A percentile compares a stretch with the other conserved stretches of the same genome.
phyloP scores from a whole-genome alignment of 1,140 invertebrate genomes.

The Ceratosolen solmsi region DNA sequence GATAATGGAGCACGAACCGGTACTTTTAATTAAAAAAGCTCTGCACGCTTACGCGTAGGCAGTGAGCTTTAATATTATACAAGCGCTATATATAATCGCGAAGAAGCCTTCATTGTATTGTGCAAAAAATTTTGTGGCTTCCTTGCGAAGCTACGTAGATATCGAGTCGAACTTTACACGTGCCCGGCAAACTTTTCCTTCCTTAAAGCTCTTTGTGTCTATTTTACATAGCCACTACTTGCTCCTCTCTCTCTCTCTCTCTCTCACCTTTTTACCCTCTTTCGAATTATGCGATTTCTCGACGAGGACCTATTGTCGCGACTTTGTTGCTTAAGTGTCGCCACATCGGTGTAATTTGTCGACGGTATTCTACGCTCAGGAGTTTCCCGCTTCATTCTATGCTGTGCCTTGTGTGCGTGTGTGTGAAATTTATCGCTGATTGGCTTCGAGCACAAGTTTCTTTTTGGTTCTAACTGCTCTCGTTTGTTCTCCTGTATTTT shows the following conservation, averaged over 20 bases:
- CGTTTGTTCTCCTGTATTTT: neutral
- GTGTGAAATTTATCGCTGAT: constrained; percentile 47
- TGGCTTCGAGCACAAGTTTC: constrained; percentile 33
- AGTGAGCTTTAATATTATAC: neutral
- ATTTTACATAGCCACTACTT: neutral
- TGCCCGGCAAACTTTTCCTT: constrained; percentile 51
- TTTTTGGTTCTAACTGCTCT: constrained; percentile 1
- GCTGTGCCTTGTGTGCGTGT: neutral
- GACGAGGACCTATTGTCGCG: neutral
- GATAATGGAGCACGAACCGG: constrained; percentile 59
- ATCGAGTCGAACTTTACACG: constrained; percentile 22
- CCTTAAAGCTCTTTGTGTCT: neutral
- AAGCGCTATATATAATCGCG: constrained; percentile 19
- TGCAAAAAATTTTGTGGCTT: constrained; percentile 47
- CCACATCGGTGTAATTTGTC: constrained; percentile 27
- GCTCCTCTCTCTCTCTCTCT: neutral
- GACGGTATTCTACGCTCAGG: constrained; percentile 45
- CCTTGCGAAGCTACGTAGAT: neutral
- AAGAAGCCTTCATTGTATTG: constrained; percentile 11
- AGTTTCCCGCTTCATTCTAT: neutral
- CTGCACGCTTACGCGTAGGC: constrained; percentile 46
- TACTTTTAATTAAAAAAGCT: constrained; percentile 70
- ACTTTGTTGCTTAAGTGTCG: neutral
- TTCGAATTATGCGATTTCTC: constrained; percentile 19
- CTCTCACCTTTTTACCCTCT: neutral